Conservation (phyloP, 2,888 invertebrate species). For the Hemithea aestivaria region DNA sequence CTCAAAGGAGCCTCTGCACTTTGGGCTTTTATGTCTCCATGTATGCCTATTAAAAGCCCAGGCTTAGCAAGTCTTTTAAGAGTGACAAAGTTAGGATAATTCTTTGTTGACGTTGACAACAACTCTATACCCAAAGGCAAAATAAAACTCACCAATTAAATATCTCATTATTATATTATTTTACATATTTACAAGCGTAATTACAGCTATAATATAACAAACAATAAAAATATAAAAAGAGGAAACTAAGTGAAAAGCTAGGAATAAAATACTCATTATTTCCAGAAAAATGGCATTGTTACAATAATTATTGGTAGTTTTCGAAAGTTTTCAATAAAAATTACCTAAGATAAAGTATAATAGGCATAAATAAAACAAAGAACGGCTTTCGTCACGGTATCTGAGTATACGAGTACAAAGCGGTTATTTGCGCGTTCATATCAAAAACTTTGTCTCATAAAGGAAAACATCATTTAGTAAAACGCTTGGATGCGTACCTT, state of each 20-base stretch:
- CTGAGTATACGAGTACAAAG: slow-evolving; percentile 27
- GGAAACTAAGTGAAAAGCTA: background rate
- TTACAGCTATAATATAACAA: slow-evolving; percentile 41
- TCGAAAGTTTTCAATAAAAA: slow-evolving; percentile 6
- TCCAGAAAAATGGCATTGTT: no score
- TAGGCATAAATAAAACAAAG: slow-evolving; percentile 15
- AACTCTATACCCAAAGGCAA: no score
- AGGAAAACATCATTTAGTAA: background rate
- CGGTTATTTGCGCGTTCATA: slow-evolving; percentile 12
- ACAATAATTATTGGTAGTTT: background rate
- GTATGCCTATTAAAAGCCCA: no score
- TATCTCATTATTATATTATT: slow-evolving; percentile 43
- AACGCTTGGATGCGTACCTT: no score
- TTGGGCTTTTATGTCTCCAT: no score
- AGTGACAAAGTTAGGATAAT: no score
- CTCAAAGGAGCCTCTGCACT: no score
- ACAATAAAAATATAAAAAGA: slow-evolving; percentile 11
- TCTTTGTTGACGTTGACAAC: no score
- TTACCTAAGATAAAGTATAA: background rate
- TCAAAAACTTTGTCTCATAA: background rate
- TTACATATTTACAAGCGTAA: slow-evolving; percentile 74
- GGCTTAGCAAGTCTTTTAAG: no score
- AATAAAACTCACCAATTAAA: slow-evolving; percentile 10
- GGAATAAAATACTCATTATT: no score
- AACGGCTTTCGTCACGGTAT: slow-evolving; percentile 38